Conservation (phyloP, 2,888 invertebrate genomes). For the Siphonodentalium dalli region DNA sequence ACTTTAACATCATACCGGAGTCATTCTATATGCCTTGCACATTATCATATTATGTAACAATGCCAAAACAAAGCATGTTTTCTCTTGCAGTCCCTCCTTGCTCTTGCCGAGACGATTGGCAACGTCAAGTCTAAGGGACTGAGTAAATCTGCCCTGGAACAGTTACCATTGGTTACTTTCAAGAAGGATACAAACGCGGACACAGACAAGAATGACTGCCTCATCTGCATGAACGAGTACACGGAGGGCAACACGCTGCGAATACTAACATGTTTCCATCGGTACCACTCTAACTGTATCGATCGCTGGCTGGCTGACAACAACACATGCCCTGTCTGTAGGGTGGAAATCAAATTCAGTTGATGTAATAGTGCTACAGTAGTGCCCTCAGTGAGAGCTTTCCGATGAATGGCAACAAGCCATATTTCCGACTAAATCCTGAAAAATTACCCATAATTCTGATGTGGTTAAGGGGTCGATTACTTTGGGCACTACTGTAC, state of each 20-base stretch:
- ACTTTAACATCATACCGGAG: too few species aligned
- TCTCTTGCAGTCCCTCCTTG: conserved; percentile 33
- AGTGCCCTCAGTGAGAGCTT: too few species aligned
- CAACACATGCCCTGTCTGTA: conserved; percentile 41
- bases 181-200: conserved; percentile 13
- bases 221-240: conserved; percentile 58
- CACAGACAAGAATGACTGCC: conserved; percentile 38
- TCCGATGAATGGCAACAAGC: too few species aligned
- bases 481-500: too few species aligned
- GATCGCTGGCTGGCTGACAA: conserved; percentile 57
- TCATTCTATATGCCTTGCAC: too few species aligned
- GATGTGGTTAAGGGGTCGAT: too few species aligned
- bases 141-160: conserved; percentile 27
- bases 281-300: conserved; percentile 56
- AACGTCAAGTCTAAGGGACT: conserved; percentile 42
- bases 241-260: conserved; percentile 47
- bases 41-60: too few species aligned
- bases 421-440: too few species aligned
- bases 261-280: conserved; percentile 58
- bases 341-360: conserved; percentile 35
- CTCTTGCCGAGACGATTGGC: conserved; percentile 42
- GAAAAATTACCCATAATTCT: too few species aligned
- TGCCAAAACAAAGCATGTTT: background rate
- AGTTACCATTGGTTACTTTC: conserved; percentile 35
- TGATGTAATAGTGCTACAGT: too few species aligned